Conservation (phyloP, 2,113 vertebrate genomes). For the Vombatus ursinus region DNA sequence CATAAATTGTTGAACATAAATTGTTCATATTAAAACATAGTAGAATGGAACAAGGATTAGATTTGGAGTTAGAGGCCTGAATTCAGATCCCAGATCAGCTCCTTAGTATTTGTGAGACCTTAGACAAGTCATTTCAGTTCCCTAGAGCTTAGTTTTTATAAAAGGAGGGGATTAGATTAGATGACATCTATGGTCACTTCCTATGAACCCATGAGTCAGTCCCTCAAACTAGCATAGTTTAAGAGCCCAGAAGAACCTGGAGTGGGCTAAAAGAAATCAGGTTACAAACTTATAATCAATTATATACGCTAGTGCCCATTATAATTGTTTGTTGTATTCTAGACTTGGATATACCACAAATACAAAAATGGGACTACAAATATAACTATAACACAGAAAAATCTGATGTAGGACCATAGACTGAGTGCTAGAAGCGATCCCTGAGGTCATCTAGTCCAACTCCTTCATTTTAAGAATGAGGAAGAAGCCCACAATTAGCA, state of each 20-base stretch:
- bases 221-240: not conserved
- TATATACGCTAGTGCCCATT: not conserved
- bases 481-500: not conserved
- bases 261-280: not conserved
- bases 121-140: not conserved
- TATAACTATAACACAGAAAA: not conserved
- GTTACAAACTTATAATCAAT: not conserved
- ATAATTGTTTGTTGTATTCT: not conserved
- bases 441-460: not conserved
- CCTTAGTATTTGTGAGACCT: not conserved
- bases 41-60: not conserved
- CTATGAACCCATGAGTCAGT: not conserved
- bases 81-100: not conserved
- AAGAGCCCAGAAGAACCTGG: not conserved
- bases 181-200: not conserved
- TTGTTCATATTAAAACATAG: not conserved
- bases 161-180: not conserved
- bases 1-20: not conserved
- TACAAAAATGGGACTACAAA: too few relatives aligned
- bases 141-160: not conserved
- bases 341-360: not conserved
- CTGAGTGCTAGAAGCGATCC: not conserved
- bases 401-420: not conserved
- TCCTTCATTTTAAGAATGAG: not conserved
- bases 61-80: not conserved